phyloP scores from a whole-genome alignment of 2,797 vertebrate species.

The Cuculus canorus region DNA sequence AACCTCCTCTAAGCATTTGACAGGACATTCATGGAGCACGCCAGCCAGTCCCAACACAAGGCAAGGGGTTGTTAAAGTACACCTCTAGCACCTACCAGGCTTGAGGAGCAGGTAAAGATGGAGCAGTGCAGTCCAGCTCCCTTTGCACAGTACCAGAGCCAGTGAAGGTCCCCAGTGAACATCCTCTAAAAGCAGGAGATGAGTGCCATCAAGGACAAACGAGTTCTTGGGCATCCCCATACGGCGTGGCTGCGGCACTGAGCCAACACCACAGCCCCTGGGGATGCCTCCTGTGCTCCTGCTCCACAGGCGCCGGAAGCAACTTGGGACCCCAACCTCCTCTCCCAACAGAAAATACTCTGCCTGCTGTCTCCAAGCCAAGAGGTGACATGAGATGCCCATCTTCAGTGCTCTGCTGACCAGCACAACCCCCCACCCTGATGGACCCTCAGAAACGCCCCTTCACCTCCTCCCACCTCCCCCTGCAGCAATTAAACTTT shows the following conservation, averaged over 20 bases:
- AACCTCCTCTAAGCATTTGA: background rate
- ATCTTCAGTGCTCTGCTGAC: background rate
- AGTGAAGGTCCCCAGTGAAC: background rate
- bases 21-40: background rate
- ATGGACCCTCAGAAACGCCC: background rate
- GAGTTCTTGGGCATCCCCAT: fast-evolving
- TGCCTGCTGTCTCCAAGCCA: background rate
- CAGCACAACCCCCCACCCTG: background rate
- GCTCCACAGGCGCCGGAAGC: background rate
- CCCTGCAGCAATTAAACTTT: background rate
- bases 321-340: no score
- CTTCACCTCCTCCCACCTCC: background rate
- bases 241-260: fast-evolving
- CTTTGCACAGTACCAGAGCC: background rate
- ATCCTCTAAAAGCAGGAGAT: background rate
- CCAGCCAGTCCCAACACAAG: fast-evolving
- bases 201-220: background rate
- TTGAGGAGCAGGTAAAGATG: background rate
- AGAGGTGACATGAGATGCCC: background rate
- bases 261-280: background rate
- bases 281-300: background rate
- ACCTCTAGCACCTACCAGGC: fast-evolving
- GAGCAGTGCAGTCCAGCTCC: background rate
- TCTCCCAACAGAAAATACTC: fast-evolving
- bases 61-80: fast-evolving